Evolutionary conservation across 2,888 invertebrate genomes (phyloP), one percentile per base, ranked within the genome.

Genomic region (Selenia dentaria): DNA sequence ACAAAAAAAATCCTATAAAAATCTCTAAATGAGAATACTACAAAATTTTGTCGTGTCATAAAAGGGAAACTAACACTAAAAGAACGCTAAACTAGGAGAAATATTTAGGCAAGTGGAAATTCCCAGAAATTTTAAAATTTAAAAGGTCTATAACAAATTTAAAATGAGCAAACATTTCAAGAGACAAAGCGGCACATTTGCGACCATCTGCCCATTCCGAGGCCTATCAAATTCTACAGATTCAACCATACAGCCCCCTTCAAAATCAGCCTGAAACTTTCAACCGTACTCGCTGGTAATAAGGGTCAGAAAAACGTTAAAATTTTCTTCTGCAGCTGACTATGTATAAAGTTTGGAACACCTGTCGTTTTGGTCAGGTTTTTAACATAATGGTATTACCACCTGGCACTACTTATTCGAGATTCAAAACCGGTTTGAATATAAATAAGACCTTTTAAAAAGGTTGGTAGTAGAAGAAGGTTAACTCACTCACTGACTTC

Each of bases 351-450:
- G 64, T 68, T 59, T 45, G 56, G 57, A 67, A 62, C 85, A 84
- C 80, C 85, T 84, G 83, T 74, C 79, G 70, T 67, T 70, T 69
- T 37, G 67, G 71, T 73, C 80, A 76, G 77, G 74, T 77, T 78
- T 74, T 68, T 61, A 62, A 62, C 60, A 67, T 65, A 70, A 65
- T 64, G 64, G 59, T 54, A 37, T 28, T 37, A 51, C 55, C 74
- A 74, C 67, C 74, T 74, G 77, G 66, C 64, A 26, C 37, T 32
- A 34, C 62, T 54, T 61, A 61, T 59, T 51, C 33, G 50, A 41
- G 47, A 52, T 54, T 44, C 43, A 41, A 56, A 51, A 51, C 44
- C 44, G 29, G 47, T 44, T 37, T 14, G 27, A 20, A 32, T 39
- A 32, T 10, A 24, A 42, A 14, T 11, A 31, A 11, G 24, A 11